Percentiles rank a stretch among this genome's conserved stretches.
phyloP scores from a whole-genome alignment of 2,888 invertebrate species.

The Lasioglossum leucozonium region DNA sequence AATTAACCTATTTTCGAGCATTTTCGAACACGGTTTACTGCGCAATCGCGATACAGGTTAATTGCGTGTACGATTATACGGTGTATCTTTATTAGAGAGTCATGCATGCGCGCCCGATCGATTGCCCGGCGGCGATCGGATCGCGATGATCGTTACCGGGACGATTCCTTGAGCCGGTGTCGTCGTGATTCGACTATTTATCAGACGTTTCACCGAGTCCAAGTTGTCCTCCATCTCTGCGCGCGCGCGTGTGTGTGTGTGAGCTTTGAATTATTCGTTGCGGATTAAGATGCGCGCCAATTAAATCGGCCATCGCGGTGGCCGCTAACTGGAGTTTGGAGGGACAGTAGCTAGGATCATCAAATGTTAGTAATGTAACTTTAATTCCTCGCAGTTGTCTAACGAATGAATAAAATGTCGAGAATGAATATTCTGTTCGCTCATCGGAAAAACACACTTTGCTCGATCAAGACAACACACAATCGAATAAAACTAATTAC shows the following conservation, averaged over 20 bases:
- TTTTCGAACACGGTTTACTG: slow-evolving; percentile 22
- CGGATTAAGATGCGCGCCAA: slow-evolving; percentile 22
- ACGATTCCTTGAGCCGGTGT: slow-evolving; percentile 10
- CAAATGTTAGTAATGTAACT: no score
- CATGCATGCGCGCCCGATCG: slow-evolving; percentile 46
- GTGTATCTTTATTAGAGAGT: slow-evolving; percentile 43
- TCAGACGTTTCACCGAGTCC: neutral
- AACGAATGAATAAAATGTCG: no score
- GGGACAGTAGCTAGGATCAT: no score
- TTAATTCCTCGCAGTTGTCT: no score
- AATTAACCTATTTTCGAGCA: slow-evolving; percentile 16
- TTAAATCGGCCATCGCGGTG: slow-evolving; percentile 5
- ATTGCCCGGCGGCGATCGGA: slow-evolving; percentile 37
- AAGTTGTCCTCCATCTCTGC: slow-evolving; percentile 1
- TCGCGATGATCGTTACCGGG: slow-evolving; percentile 41
- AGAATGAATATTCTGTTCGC: no score
- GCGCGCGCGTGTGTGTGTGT: no score
- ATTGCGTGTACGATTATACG: slow-evolving; percentile 32
- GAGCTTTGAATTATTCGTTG: neutral
- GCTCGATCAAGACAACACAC: neutral
- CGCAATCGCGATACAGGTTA: slow-evolving; percentile 47
- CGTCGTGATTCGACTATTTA: slow-evolving; percentile 32
- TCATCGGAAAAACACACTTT: neutral
- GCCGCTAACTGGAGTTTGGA: neutral
- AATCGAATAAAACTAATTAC: no score